These are phyloP conservation scores for Artemia sp. DNA, from an alignment of 2,888 invertebrate genomes.

Conservation along the genomic window DNA sequence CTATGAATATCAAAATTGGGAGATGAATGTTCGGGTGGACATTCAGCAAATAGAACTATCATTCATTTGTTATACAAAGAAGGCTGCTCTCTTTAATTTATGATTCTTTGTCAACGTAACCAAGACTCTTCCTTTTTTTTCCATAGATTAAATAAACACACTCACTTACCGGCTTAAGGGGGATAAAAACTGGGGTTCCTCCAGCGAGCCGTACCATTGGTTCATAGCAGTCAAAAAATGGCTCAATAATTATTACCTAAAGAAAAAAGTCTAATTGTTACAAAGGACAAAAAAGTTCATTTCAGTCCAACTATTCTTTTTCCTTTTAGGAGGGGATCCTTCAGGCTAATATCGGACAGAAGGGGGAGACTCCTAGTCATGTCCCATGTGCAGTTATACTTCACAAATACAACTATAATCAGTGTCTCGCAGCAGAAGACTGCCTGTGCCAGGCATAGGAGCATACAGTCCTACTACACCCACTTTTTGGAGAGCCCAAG, in stretches of 20 bases:
- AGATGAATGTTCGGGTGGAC: no score
- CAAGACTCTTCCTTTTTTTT: conserved; percentile 26
- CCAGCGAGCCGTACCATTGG: conserved; percentile 81
- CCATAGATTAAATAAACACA: neutral
- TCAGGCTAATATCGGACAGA: conserved; percentile 21
- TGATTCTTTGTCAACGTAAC: conserved; percentile 27
- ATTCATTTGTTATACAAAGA: conserved; percentile 22
- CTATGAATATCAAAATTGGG: no score
- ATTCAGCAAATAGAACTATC: neutral
- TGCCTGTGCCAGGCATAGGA: no score
- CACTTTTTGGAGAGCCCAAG: no score
- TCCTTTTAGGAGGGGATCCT: conserved; percentile 3
- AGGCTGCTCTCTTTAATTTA: conserved; percentile 20
- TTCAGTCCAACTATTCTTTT: conserved; percentile 15
- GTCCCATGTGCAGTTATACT: no score
- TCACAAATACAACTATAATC: no score
- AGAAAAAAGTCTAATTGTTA: conserved; percentile 19
- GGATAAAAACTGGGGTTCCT: conserved; percentile 68
- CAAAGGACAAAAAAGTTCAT: conserved; percentile 36
- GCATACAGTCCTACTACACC: no score
- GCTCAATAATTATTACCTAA: conserved; percentile 92
- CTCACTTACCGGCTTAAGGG: conserved; percentile 54
- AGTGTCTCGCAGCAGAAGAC: no score
- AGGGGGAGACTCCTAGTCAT: conserved; percentile 22
- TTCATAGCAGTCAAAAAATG: conserved; percentile 94